Base-by-base conservation (phyloP, 2,113 vertebrate species). In the Xiphias gladius region DNA sequence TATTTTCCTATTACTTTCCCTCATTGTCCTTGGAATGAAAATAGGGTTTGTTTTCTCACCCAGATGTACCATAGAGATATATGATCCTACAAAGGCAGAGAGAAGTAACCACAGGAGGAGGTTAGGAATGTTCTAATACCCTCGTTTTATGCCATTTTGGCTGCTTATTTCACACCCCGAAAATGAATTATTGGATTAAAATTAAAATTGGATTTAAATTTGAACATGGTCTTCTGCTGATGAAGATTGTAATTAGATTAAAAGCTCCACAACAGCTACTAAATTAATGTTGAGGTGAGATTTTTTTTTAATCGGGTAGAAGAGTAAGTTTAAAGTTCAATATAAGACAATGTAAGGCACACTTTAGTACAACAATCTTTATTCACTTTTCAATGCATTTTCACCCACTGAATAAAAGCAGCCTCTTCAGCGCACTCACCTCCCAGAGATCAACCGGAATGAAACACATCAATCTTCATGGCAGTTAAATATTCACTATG, bases 331-430 rank as follows among this genome's bases (percentile, higher is more conserved):
- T 39, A 30, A 14, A 61, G 35, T 22, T 70, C 9, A 37, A 50
- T 3, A 30, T 1, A 79, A 58, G 19, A 80, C 43, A 50, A 57
- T 1, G 19, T 12, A 2, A 11, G 22, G 12, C 26, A 19, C 10
- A 37, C 4, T 32, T 84, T 48, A 59, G 20, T 72, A 24, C 57
- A 73, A 82, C 68, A 75, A 70, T 71, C 80, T 93, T 93, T 93
- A 91, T 89, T 93, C 9, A 78, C 12, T 83, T 62, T 58, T 8
- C 26, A 57, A 63, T 26, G 26, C 61, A 59, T 43, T 55, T 17
- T 55, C 32, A 79, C 24, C 63, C 30, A 64, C 76, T 76, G 20
- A 85, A 30, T 68, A 48, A 80, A 76, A 73, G 55, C 65, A 37
- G 41, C 16, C 35, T 55, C 7, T 28, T 46, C 59, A 55, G 16